These are phyloP conservation scores for Masticophis lateralis DNA, from an alignment of 2,797 vertebrate genomes.

Conservation along the genomic window DNA sequence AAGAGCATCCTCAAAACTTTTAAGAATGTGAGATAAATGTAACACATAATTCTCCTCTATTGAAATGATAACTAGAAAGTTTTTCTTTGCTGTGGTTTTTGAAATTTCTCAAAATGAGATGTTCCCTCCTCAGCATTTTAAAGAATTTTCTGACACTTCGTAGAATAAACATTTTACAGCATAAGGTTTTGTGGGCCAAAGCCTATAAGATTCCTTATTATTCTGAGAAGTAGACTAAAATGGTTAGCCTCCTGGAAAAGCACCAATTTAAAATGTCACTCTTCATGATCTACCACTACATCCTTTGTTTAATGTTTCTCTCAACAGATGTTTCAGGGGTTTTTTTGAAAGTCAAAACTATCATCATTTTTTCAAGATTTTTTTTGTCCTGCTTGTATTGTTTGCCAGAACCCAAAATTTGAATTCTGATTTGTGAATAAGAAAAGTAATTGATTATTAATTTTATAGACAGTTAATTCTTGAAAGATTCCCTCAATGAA, in stretches of 20 bases:
- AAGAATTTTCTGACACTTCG: background rate
- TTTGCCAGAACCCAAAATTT: background rate
- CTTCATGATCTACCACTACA: background rate
- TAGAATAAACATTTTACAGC: background rate
- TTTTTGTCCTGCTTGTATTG: no score
- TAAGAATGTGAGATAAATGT: constrained; percentile 44
- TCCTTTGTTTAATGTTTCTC: background rate
- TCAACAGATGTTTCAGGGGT: background rate
- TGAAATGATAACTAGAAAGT: constrained; percentile 2
- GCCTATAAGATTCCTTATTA: background rate
- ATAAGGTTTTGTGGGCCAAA: background rate
- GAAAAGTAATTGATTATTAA: background rate
- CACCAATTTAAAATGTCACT: background rate
- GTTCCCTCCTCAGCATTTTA: background rate
- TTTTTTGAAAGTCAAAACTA: background rate
- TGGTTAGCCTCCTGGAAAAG: background rate
- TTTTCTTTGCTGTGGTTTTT: background rate
- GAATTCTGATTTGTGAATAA: background rate
- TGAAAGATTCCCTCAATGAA: background rate
- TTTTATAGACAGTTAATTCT: background rate
- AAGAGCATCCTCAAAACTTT: background rate
- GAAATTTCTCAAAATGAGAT: background rate
- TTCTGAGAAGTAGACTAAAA: background rate
- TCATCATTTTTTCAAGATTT: no score
- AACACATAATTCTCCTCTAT: constrained; percentile 12